Base-by-base conservation (phyloP, 2,113 vertebrate species). In the Pluvialis apricaria region DNA sequence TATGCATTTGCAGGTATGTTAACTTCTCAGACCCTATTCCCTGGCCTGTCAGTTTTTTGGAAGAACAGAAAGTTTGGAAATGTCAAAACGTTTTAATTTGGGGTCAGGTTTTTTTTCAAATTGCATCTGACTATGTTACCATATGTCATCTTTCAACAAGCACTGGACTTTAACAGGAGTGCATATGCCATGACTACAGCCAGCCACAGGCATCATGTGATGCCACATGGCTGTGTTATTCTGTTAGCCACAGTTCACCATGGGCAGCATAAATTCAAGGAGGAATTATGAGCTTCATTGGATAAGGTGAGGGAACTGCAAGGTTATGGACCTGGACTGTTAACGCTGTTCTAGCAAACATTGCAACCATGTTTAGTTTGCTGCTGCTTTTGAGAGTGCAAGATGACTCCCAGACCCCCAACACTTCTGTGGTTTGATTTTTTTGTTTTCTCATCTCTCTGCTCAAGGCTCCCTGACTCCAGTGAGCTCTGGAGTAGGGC, bases 221-320 rank as follows among this genome's bases (percentile, higher is more conserved):
- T 78, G 42, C 24, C 0, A 0, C 10, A 18, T 26, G 28, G 28
- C 25, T 91, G 47, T 1, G 0, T 71, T 29, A 45, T 90, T 86
- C 70, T 76, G 1, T n/a, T 82, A 51, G 19, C 18, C 25, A 45
- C 24, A 54, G 42, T 54, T 8, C 20, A 76, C 36, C 25, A 28
- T 0, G 1, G n/a, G 26, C 18, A 58, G 34, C 31, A 29, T 40
- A 49, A 57, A 11, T 61, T 70, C 49, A 58, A 51, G 72, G 21
- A 61, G 11, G 16, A 86, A 34, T 16, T 31, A 6, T 11, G 16
- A 66, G 20, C 19, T 81, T 83, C 36, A 31, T 22, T 70, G 24
- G 2, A 7, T 77, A n/a, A 77, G 11, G 17, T 38, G 22, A 86
- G 15, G 11, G 36, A 88, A 80, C 45, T 8, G 26, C 32, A 60